Evolutionary conservation across 2,113 vertebrate genomes (phyloP).

Genomic region (Otocyon megalotis): DNA sequence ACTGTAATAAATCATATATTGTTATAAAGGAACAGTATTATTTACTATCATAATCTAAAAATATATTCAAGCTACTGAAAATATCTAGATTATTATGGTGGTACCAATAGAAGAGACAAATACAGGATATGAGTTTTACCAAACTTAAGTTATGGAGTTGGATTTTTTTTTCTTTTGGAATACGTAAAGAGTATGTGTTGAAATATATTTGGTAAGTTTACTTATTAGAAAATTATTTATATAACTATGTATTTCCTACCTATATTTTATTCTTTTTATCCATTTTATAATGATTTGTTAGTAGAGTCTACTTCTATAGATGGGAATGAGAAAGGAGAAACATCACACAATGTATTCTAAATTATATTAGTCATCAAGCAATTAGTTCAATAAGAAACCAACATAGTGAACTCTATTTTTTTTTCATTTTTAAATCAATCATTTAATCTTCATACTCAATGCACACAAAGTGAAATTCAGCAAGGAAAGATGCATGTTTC

Average conservation of each 20-base stretch:
- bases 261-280: neutral
- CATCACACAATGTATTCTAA: neutral
- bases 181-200: neutral
- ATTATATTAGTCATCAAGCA: neutral
- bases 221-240: neutral
- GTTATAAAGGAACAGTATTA: neutral
- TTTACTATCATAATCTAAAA: neutral
- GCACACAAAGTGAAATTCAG: neutral
- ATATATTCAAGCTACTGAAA: neutral
- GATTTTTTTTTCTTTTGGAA: neutral
- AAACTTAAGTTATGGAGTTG: neutral
- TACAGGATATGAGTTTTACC: neutral
- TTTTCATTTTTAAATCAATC: neutral
- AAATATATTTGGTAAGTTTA: neutral
- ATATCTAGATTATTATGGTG: neutral
- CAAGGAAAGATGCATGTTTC: neutral
- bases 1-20: neutral
- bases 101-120: neutral
- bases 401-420: neutral
- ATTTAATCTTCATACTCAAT: neutral
- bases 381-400: conserved; percentile 11
- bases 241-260: neutral
- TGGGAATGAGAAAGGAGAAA: neutral
- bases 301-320: neutral
- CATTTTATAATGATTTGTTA: neutral